Conservation (phyloP, 2,113 vertebrate genomes). For the Callocephalon fimbriatum region DNA sequence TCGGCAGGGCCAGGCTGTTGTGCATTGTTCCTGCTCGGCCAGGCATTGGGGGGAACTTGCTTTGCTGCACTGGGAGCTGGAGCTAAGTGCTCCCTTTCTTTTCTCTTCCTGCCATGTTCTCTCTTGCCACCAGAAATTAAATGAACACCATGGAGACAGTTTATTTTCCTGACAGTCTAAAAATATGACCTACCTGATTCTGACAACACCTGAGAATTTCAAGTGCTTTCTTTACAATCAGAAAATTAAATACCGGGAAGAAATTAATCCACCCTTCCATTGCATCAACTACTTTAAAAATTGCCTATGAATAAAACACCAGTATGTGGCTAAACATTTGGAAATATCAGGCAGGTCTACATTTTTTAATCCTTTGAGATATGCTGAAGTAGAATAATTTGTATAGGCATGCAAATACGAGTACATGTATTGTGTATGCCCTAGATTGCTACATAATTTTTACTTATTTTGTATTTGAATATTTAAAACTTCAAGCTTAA, state of each 20-base stretch:
- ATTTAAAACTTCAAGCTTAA: neutral
- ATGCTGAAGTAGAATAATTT: neutral
- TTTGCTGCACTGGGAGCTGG: neutral
- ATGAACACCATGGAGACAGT: neutral
- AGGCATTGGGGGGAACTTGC: neutral
- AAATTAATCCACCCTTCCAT: neutral
- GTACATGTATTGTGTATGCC: neutral
- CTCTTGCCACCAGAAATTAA: slow-evolving; percentile 43
- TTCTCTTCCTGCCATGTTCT: neutral
- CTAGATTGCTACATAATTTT: neutral
- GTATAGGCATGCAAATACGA: neutral
- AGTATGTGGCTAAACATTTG: neutral
- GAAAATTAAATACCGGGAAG: neutral
- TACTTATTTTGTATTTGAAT: neutral
- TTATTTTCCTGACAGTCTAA: neutral
- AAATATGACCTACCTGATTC: neutral
- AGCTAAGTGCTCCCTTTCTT: slow-evolving; percentile 60
- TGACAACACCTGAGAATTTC: neutral
- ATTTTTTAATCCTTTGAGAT: neutral
- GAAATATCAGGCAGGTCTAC: neutral
- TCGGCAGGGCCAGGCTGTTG: neutral
- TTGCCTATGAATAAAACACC: neutral
- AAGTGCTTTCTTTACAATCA: neutral
- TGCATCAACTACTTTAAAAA: neutral
- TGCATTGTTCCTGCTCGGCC: slow-evolving; percentile 55